Evolutionary conservation across 2,113 vertebrate genomes (phyloP).

Genomic region (Gymnocephalus cernua): DNA sequence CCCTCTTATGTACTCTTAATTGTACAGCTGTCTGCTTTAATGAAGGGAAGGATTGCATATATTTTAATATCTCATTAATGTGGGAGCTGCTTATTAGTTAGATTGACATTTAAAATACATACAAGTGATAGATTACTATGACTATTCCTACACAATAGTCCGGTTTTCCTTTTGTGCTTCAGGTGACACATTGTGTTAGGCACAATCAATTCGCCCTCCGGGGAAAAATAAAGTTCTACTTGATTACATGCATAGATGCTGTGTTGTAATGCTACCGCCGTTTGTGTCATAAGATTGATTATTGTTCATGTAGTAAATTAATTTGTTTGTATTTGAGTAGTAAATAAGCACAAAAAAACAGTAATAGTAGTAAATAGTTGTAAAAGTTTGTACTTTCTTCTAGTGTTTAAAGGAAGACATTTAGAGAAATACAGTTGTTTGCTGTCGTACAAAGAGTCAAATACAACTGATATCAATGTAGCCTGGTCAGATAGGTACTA

Average conservation of each 20-base stretch:
- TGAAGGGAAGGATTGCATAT: background rate
- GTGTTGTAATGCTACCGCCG: background rate
- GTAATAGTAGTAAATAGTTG: background rate
- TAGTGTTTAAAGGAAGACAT: background rate
- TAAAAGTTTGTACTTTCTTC: background rate
- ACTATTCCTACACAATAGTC: background rate
- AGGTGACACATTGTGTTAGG: background rate
- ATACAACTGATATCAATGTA: no score
- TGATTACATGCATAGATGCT: background rate
- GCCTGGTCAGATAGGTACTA: no score
- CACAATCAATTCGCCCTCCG: background rate
- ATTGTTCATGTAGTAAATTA: background rate
- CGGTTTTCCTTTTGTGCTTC: background rate
- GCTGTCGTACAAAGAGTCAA: no score
- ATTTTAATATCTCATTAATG: constrained; percentile 3
- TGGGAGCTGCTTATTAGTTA: background rate
- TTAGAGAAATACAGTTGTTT: background rate
- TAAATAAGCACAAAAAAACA: background rate
- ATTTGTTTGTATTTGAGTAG: background rate
- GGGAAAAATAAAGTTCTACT: no score
- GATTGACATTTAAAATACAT: background rate
- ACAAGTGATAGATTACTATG: background rate
- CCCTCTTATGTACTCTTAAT: background rate
- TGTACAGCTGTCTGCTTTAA: background rate
- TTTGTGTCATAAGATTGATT: background rate